Percentiles rank a stretch among this genome's conserved stretches.
Evolutionary conservation across 2,888 invertebrate genomes (phyloP).

Genomic region (Drosophila rellima): DNA sequence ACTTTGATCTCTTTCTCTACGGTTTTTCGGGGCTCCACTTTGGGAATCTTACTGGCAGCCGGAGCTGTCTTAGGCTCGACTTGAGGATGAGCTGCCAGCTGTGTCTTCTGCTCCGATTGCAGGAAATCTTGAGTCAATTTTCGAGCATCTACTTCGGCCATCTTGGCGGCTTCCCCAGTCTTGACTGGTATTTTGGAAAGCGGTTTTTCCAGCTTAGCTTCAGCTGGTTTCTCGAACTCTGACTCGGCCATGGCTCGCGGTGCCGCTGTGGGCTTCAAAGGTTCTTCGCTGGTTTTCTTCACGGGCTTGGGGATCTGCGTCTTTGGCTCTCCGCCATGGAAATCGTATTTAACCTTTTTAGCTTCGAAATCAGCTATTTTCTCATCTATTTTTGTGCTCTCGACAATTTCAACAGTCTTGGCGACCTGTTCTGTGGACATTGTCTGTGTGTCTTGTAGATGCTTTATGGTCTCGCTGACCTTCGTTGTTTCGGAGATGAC

Average conservation of each 20-base stretch:
- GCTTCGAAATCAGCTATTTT: conserved; percentile 78
- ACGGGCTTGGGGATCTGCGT: conserved; percentile 64
- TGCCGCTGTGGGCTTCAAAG: conserved; percentile 65
- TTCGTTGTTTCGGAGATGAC: conserved; percentile 57
- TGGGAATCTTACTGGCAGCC: conserved; percentile 71
- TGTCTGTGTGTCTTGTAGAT: conserved; percentile 55
- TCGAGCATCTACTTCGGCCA: conserved; percentile 56
- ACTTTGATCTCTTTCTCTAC: conserved; percentile 61
- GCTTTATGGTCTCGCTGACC: conserved; percentile 71
- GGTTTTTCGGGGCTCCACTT: conserved; percentile 72
- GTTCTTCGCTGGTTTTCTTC: conserved; percentile 57
- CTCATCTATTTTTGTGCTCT: conserved; percentile 72
- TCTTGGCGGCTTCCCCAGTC: conserved; percentile 38
- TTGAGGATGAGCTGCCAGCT: conserved; percentile 21
- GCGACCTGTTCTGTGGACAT: conserved; percentile 39
- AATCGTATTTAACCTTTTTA: conserved; percentile 77
- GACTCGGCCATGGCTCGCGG: conserved; percentile 63
- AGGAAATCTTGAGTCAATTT: conserved; percentile 70
- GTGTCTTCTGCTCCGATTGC: conserved; percentile 63
- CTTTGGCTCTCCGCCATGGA: conserved; percentile 76
- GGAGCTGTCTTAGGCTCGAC: conserved; percentile 57
- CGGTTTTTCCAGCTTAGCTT: conserved; percentile 59
- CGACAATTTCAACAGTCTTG: conserved; percentile 54
- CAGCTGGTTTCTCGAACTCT: conserved; percentile 55
- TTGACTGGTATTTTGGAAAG: conserved; percentile 71